Base-by-base conservation (phyloP, 2,113 vertebrate genomes). In the Gambusia affinis region DNA sequence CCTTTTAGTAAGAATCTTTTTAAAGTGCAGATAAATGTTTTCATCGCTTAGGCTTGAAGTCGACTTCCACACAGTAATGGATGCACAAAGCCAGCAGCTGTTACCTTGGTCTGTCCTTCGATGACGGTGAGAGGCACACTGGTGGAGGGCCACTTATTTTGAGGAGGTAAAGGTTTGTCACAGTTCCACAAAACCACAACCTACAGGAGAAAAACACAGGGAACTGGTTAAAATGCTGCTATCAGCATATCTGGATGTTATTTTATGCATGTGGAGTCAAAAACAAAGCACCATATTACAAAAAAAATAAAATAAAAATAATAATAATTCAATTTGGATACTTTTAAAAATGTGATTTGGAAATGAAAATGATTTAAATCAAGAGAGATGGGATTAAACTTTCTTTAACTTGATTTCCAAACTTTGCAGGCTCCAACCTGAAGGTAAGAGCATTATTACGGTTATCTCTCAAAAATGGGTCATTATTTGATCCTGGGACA, bases 181-280 rank as follows among this genome's bases (percentile, higher is more conserved):
- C 91, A 94, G 88, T 94, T 95, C 95, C 95, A 95, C 79, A 95
- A 88, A 87, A 95, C 91, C 81, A 95, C 89, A 60, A 95, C 93
- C 95, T 95, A 78, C 4, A 76, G 12, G 39, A 22, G 64, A 39
- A 72, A 67, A 80, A 3, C 10, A 77, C 15, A 73, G 8, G 19
- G n/a, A 69, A 22, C 22, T 15, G 19, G 54, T 61, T 47, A 61
- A 42, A 11, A 28, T 6, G 27, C n/a, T 65, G 27, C 29, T 4
- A 19, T 30, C 14, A 62, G 27, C 4, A 3, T 12, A 14, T 35
- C 5, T 65, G 31, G 22, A 3, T 12, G 4, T 11, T 14, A 42
- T n/a, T 35, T 64, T 64, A 31, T 24, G 15, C 31, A 22, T 1
- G 14, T 47, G 4, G 61, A 30, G 17, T 31, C 30, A 17, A 31